Percentiles rank a stretch among this genome's conserved stretches.
These are phyloP conservation scores for Babylonia areolata DNA, from an alignment of 1,140 invertebrate species.

Conservation along the genomic window DNA sequence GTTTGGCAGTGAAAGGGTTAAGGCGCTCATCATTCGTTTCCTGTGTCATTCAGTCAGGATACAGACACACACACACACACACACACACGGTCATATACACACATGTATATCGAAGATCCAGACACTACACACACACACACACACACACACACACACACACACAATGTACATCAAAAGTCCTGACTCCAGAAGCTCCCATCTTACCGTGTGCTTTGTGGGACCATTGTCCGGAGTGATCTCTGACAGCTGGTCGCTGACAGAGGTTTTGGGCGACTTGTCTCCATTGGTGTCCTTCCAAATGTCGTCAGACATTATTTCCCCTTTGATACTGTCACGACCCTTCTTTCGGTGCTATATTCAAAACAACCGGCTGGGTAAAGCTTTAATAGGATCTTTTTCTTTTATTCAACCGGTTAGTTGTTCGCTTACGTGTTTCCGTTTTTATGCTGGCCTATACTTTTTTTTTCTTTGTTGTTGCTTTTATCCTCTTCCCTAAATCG, in stretches of 20 bases:
- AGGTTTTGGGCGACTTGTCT: background rate
- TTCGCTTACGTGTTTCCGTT: background rate
- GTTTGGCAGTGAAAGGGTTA: too few relatives aligned
- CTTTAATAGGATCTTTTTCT: background rate
- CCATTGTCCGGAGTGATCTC: background rate
- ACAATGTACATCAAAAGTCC: too few relatives aligned
- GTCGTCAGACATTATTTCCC: background rate
- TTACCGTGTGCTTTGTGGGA: background rate
- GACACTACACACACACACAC: too few relatives aligned
- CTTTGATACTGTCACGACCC: background rate
- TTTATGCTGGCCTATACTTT: background rate
- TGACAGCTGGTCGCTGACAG: slow-evolving; percentile 1
- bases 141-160: background rate
- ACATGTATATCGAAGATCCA: too few relatives aligned
- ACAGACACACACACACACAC: too few relatives aligned
- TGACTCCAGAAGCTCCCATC: too few relatives aligned
- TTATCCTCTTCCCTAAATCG: too few relatives aligned
- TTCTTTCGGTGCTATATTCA: background rate
- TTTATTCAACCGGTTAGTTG: background rate
- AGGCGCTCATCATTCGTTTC: too few relatives aligned
- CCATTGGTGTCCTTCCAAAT: background rate
- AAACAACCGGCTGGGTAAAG: too few relatives aligned
- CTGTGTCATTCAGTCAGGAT: too few relatives aligned
- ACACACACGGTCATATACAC: too few relatives aligned
- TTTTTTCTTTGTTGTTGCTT: background rate